Conservation (phyloP, 2,888 invertebrate species). For the Scelioninae gen. 2 region DNA sequence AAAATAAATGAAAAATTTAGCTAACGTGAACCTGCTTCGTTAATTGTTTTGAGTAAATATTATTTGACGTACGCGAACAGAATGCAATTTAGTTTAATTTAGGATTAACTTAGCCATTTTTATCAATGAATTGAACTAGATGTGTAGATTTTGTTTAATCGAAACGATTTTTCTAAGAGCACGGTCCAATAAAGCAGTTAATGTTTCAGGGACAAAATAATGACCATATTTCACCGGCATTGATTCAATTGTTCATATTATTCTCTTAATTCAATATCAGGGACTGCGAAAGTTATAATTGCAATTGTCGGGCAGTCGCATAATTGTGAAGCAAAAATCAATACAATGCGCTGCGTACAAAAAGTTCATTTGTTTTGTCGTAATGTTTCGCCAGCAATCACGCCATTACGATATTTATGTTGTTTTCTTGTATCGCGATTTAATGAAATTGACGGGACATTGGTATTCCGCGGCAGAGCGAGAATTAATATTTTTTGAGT, state of each 20-base stretch:
- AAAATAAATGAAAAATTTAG: too few species aligned
- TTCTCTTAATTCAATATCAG: conserved; percentile 49
- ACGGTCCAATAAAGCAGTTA: conserved; percentile 32
- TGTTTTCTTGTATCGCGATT: too few species aligned
- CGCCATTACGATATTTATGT: too few species aligned
- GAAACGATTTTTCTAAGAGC: conserved; percentile 17
- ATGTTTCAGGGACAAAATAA: conserved; percentile 30
- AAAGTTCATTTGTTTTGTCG: too few species aligned
- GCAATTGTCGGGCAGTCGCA: conserved; percentile 31
- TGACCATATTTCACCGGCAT: conserved; percentile 28
- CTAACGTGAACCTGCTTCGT: too few species aligned
- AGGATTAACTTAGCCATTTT: too few species aligned
- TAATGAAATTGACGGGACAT: background rate
- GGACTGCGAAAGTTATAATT: conserved; percentile 49
- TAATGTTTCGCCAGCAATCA: too few species aligned
- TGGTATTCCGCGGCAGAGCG: conserved; percentile 1
- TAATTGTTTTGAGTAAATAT: too few species aligned
- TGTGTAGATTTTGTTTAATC: conserved; percentile 18
- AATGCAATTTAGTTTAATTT: too few species aligned
- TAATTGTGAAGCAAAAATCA: conserved; percentile 44
- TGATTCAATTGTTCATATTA: conserved; percentile 25
- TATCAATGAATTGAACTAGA: too few species aligned
- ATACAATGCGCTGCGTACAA: too few species aligned
- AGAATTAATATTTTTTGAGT: conserved; percentile 38
- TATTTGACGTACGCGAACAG: too few species aligned